phyloP scores from a whole-genome alignment of 2,888 invertebrate genomes.

The Andrena fulva region DNA sequence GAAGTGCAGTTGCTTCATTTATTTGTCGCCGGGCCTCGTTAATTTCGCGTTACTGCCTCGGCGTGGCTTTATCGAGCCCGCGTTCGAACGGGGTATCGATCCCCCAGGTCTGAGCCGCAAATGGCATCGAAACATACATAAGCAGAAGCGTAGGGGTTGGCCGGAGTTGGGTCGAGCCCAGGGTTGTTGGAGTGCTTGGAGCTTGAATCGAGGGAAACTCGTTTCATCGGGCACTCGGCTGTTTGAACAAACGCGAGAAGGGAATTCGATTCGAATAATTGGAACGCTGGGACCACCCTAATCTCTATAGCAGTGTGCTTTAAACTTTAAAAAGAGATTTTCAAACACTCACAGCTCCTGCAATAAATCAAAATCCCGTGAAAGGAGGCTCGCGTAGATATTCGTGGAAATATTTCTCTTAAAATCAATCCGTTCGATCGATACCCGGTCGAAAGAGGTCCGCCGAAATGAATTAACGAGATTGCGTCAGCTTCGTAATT shows the following conservation, averaged over 20 bases:
- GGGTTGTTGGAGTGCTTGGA: not conserved
- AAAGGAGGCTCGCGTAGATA: too few species aligned
- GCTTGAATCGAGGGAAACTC: not conserved
- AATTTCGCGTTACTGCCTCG: constrained; percentile 53
- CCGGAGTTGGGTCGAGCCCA: not conserved
- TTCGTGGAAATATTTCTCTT: too few species aligned
- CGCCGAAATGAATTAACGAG: too few species aligned
- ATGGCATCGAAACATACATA: constrained; percentile 32
- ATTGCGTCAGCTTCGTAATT: too few species aligned
- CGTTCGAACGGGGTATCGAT: constrained; percentile 58
- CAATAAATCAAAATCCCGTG: too few species aligned
- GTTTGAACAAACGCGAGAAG: not conserved
- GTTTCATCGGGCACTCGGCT: not conserved
- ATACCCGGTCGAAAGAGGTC: too few species aligned
- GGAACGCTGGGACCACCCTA: too few species aligned
- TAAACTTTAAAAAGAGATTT: too few species aligned
- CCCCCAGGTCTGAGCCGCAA: constrained; percentile 16
- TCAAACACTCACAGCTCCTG: too few species aligned
- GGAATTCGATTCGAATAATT: not conserved
- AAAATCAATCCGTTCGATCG: too few species aligned
- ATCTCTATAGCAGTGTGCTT: too few species aligned
- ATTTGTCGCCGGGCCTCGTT: constrained; percentile 42
- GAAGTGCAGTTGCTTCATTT: too few species aligned
- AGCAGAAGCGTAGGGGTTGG: constrained; percentile 5
- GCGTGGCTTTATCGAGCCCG: constrained; percentile 41